Base-by-base conservation (phyloP, 2,888 invertebrate species). In the Lithophane leautieri region DNA sequence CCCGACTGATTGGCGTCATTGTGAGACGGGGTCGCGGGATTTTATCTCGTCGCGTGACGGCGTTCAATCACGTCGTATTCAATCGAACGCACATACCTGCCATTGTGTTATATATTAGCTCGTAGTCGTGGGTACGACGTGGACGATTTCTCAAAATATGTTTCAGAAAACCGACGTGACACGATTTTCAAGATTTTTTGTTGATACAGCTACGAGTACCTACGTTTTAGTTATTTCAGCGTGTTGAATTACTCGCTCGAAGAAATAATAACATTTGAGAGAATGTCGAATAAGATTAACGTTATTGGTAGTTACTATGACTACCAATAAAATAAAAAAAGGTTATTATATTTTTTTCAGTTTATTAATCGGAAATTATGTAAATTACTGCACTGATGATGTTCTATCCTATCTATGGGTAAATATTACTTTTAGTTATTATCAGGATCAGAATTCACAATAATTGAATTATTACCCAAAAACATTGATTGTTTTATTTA, bases 1-100 rank as follows among this genome's bases (percentile, higher is more conserved):
- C 89, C 88, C 86, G 82, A 63, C 90, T 94, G 94, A 94, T 94
- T 94, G 94, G 89, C 88, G 88, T 91, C 91, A 94, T 94, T 94
- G 94, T 94, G 89, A 85, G 88, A 81, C 83, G 85, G 86, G 89
- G 84, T 86, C 89, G 88, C 88, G 87, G 80, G 84, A 84, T 87
- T 86, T 89, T 91, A 89, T 89, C 88, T 84, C 84, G 88, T 89
- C 89, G 89, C 91, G 90, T 89, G 81, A 87, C 89, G 78, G 73
- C 82, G 87, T 89, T 91, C 93, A 94, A 94, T 94, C 94, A 93
- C 88, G 87, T 81, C 86, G 88, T 89, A 94, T 94, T 94, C 94
- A 93, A 89, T 90, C 86, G 85, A 85, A 88, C 34, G 40, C 62
- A 66, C 73, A 73, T 68, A 74, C 70, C 74, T 78, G 82, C 80